These are phyloP conservation scores for Leptosomus discolor DNA, from an alignment of 2,113 vertebrate genomes.

Conservation along the genomic window DNA sequence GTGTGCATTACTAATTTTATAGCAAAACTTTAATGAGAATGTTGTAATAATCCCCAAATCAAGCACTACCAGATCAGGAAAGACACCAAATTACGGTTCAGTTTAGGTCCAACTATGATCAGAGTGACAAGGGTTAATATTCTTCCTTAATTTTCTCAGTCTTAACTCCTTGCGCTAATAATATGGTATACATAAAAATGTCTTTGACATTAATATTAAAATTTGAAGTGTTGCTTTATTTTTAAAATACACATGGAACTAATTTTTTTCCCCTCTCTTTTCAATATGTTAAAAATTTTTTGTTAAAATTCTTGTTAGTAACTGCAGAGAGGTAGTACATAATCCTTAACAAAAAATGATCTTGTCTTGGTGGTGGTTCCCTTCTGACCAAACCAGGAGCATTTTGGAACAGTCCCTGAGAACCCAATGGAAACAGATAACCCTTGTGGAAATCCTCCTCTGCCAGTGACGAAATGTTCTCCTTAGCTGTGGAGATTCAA, in stretches of 20 bases:
- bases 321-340: neutral
- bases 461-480: neutral
- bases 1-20: neutral
- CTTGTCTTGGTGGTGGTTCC: neutral
- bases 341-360: neutral
- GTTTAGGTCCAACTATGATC: neutral
- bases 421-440: neutral
- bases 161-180: neutral
- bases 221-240: neutral
- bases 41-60: neutral
- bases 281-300: neutral
- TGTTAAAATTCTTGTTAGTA: neutral
- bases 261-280: neutral
- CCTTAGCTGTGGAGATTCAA: neutral
- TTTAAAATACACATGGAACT: neutral
- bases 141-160: neutral
- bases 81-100: neutral
- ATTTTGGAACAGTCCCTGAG: neutral
- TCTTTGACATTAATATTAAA: neutral
- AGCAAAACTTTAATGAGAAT: neutral
- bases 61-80: neutral
- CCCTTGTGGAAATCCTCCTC: neutral
- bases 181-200: neutral
- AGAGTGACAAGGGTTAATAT: neutral
- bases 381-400: neutral